Evolutionary conservation across 2,113 vertebrate species (phyloP).

Genomic region (Datnioides undecimradiatus): DNA sequence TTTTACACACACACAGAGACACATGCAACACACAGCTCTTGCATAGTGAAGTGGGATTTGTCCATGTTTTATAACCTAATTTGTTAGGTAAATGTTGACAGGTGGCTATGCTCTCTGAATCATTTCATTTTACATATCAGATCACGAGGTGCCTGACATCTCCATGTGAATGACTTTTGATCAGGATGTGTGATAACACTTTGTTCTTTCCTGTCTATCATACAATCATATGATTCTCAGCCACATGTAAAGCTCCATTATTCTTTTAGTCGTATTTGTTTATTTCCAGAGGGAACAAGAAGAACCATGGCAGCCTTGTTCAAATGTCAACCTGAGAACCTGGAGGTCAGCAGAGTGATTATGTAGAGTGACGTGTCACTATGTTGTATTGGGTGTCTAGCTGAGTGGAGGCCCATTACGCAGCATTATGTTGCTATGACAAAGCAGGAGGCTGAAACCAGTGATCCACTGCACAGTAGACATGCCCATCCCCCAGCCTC

Average conservation of each 20-base stretch:
- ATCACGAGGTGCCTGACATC: constrained; percentile 27
- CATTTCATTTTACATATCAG: constrained; percentile 36
- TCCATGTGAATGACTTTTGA: constrained; percentile 52
- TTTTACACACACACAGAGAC: neutral
- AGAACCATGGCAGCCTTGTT: neutral
- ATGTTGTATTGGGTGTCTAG: constrained; percentile 39
- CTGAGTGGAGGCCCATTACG: constrained; percentile 60
- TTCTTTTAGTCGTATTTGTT: neutral
- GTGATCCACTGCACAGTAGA: constrained; percentile 56
- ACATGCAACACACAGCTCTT: neutral
- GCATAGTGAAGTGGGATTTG: constrained; percentile 12
- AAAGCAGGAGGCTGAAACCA: constrained; percentile 69
- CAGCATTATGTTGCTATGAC: constrained; percentile 71
- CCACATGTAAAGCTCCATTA: constrained; percentile 35
- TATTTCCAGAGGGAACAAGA: neutral
- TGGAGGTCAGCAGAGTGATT: constrained; percentile 43
- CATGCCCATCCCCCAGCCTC: constrained; percentile 54
- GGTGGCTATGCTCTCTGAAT: constrained; percentile 12
- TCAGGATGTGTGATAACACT: constrained; percentile 37
- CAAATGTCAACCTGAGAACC: constrained; percentile 15
- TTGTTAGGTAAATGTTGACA: constrained; percentile 51
- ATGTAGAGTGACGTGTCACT: constrained; percentile 49
- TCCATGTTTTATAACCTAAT: constrained; percentile 46
- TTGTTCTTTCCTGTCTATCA: constrained; percentile 46
- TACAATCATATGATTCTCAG: constrained; percentile 28